Evolutionary conservation across 2,797 vertebrate species (phyloP), one percentile per base, ranked within the genome.

Genomic region (Helostoma temminkii): DNA sequence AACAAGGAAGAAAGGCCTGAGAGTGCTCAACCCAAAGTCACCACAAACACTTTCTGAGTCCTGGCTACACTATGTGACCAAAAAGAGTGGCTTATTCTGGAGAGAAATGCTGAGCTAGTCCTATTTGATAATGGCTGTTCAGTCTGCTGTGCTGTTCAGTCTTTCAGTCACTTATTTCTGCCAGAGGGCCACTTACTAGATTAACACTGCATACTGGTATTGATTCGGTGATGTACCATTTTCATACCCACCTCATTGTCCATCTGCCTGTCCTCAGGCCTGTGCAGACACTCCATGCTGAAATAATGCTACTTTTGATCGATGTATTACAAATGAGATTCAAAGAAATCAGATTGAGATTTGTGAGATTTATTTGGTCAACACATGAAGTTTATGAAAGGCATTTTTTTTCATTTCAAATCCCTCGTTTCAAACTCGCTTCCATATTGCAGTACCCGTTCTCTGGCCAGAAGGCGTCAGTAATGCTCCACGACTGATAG

Each of bases 161-260:
- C 77, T 74, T 66, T 83, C 78, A 79, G 61, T 76, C 83, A 66
- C 80, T 64, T 72, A 32, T 79, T 83, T 71, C 54, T 88, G 85
- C 85, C 89, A 91, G 68, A 69, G 64, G 68, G 50, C 82, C 86
- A 89, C 83, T 91, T 82, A 74, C 76, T 75, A 86, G 84, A 93
- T 92, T 85, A 92, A 76, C 84, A 69, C 83, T 19, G 55, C 65
- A 58, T n/a, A 49, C 70, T 48, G 45, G 3, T 66, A 88, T 89
- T 4, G 80, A 88, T 85, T 59, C 26, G 9, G 77, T 70, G 71
- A 80, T 78, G 45, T 66, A 54, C 56, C 28, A 2, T 54, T 74
- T 70, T 57, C 70, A 25, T 55, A 26, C 30, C 24, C 22, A n/a
- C n/a, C n/a, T 14, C 28, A 3, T 48, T 16, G 22, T 49, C 47